Evolutionary conservation across 2,797 vertebrate genomes (phyloP), one percentile per base, ranked within the genome.

Genomic region (Perodicticus potto): DNA sequence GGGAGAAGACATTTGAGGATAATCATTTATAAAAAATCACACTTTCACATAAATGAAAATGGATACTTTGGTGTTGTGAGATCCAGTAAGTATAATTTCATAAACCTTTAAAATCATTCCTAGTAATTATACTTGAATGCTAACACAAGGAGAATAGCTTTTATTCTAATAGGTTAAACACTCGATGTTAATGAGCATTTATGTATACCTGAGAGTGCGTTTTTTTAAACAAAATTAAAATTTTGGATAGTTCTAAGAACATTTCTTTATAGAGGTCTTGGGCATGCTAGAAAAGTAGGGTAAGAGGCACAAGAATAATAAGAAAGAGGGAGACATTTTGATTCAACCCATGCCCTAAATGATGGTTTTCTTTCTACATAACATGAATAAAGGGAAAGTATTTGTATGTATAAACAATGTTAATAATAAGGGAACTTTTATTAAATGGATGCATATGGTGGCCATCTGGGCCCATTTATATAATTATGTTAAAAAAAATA

Each of bases 21-120:
- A 92, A 80, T 95, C 90, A 82, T 95, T 96, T 93, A 88, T 63
- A 97, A 96, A 89, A 92, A 96, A 97, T 96, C 91, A 34, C 25
- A 45, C 34, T 93, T 91, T 90, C 0, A 1, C 7, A 96, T 77
- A 49, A 32, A n/a, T 43, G 49, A 93, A 96, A 84, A 93, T 84
- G 78, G 96, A 93, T 45, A 82, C 70, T 45, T 81, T 40, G 49
- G 9, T 76, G 17, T 37, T 59, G 17, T 43, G 55, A 97, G 55
- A 89, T 95, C 4, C 86, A 92, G 61, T 86, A 91, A 93, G 74
- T 49, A 67, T 13, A 76, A 37, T 82, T 85, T 37, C 2, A 32
- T 67, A 89, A 90, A 92, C 59, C 40, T 97, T 96, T 86, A 61
- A 86, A 80, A 74, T 89, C 53, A 94, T 34, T 34, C 61, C 85